These are phyloP conservation scores for Plestiodon gilberti DNA, from an alignment of 2,113 vertebrate genomes.

Conservation along the genomic window DNA sequence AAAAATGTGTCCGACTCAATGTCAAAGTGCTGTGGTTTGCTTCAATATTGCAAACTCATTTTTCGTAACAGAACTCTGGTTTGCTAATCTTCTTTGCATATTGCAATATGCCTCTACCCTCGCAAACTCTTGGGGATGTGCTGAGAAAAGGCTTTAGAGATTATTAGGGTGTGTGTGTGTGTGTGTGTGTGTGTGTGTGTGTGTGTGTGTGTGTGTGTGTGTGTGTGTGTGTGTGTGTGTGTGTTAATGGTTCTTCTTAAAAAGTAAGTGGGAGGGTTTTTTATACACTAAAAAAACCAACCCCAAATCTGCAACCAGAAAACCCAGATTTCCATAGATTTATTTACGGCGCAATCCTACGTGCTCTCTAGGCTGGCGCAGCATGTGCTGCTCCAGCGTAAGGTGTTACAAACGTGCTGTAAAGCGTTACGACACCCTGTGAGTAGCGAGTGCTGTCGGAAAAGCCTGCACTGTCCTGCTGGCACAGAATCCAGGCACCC, in stretches of 20 bases:
- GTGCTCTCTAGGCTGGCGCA: no score
- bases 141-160: conserved; percentile 18
- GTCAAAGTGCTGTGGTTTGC: not conserved
- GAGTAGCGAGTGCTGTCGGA: no score
- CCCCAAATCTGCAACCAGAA: not conserved
- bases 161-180: no score
- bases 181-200: no score
- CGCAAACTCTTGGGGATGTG: conserved; percentile 2
- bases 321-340: not conserved
- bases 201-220: no score
- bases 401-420: no score
- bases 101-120: conserved; percentile 9
- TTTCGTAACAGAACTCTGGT: conserved; percentile 12
- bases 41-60: conserved; percentile 2
- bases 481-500: no score
- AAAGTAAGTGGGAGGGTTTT: not conserved
- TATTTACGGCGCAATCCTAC: not conserved
- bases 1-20: not conserved
- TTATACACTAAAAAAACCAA: not conserved
- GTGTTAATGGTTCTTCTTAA: not conserved
- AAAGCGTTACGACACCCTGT: no score
- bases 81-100: conserved; percentile 12
- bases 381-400: no score
- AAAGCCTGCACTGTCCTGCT: no score
- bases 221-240: not conserved